These are phyloP conservation scores for Micronisus gabar DNA, from an alignment of 2,113 vertebrate genomes.

Conservation along the genomic window DNA sequence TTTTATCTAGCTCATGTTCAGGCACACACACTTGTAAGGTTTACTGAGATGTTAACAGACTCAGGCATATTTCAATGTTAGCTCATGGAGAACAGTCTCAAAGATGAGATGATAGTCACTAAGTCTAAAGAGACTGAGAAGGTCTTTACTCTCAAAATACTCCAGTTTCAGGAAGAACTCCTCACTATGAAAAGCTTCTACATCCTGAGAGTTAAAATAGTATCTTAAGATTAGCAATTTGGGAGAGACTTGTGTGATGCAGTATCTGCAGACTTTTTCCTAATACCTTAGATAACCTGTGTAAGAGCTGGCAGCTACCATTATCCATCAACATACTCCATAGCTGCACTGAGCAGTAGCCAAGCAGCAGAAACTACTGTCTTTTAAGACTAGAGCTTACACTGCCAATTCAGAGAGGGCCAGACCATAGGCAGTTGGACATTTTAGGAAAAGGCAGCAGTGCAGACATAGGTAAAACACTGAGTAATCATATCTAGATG, in stretches of 20 bases:
- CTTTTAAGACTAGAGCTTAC: background rate
- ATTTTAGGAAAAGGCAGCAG: background rate
- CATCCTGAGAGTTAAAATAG: background rate
- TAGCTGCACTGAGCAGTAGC: background rate
- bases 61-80: background rate
- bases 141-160: background rate
- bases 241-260: background rate
- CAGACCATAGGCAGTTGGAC: background rate
- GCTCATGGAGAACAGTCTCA: background rate
- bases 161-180: background rate
- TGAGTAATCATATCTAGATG: background rate
- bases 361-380: background rate
- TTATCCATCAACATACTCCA: background rate
- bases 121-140: background rate
- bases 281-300: background rate
- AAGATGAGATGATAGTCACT: background rate
- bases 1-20: background rate
- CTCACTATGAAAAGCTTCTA: background rate
- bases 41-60: background rate
- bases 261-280: background rate
- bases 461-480: background rate
- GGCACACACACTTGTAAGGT: background rate
- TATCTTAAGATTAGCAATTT: background rate
- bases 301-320: background rate
- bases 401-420: background rate